phyloP scores from a whole-genome alignment of 2,113 vertebrate species.

The Triplophysa dalaica region DNA sequence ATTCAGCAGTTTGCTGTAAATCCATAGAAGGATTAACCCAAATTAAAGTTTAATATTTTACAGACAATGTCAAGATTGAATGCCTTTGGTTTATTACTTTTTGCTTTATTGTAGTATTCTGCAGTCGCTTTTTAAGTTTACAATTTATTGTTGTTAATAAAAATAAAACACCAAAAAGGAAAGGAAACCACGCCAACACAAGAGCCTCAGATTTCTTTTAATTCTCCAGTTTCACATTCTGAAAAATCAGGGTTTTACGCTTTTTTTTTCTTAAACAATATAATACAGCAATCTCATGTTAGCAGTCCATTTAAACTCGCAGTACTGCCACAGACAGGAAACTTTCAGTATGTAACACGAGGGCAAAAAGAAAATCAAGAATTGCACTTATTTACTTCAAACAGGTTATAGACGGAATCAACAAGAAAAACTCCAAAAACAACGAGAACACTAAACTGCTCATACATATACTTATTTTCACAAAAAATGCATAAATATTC shows the following conservation, averaged over 20 bases:
- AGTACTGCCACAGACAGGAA: slow-evolving; percentile 48
- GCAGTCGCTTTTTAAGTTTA: too few relatives aligned
- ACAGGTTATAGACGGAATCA: slow-evolving; percentile 43
- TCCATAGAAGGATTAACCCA: neutral
- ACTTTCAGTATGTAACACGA: slow-evolving; percentile 56
- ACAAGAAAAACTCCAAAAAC: slow-evolving; percentile 48
- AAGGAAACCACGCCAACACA: slow-evolving; percentile 12
- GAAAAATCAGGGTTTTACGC: slow-evolving; percentile 20
- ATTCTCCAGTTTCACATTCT: slow-evolving; percentile 64
- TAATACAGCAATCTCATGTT: slow-evolving; percentile 56
- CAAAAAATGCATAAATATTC: slow-evolving; percentile 58
- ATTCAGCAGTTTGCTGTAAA: neutral
- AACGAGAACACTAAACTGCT: slow-evolving; percentile 52
- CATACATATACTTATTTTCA: slow-evolving; percentile 53
- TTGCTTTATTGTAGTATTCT: too few relatives aligned
- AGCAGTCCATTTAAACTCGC: slow-evolving; percentile 55
- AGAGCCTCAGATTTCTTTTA: slow-evolving; percentile 47
- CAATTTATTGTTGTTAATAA: too few relatives aligned
- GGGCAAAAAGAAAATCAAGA: slow-evolving; percentile 42
- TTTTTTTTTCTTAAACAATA: slow-evolving; percentile 25
- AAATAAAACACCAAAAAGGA: neutral
- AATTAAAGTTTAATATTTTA: neutral
- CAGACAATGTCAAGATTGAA: too few relatives aligned
- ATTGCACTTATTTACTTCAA: slow-evolving; percentile 56
- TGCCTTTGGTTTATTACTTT: too few relatives aligned